Evolutionary conservation across 2,888 invertebrate genomes (phyloP), one percentile per base, ranked within the genome.

Genomic region (Ochropleura leucogaster): DNA sequence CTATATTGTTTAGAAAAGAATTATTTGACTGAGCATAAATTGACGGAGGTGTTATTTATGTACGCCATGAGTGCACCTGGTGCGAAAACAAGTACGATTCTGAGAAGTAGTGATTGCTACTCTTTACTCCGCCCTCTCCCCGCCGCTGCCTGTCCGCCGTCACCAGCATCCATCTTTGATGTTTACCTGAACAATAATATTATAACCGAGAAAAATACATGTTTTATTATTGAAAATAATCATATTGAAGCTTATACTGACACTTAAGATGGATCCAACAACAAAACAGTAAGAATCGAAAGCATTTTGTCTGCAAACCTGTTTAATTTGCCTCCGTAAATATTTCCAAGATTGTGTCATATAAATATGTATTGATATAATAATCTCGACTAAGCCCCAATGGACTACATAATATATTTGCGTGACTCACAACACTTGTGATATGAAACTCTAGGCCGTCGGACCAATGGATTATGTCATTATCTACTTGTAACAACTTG

Each of bases 401-500:
- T 86, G 82, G 64, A 73, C 84, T 90, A 88, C 90, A 62, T 49
- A 14, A 92, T 92, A 90, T 79, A 90, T 91, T 91, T 87, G 91
- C 87, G 89, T 95, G 94, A 94, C 92, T 94, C 93, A 94, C 81
- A 87, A 60, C 77, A 85, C 80, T 90, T 92, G 87, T 87, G 90
- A 93, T 93, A 92, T 89, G 87, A 89, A 88, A 89, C 89, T 87
- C 89, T 90, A 90, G 88, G 90, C 90, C 85, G 89, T 78, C 88
- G 82, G 85, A 85, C 88, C 86, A 85, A 83, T 85, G 91, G 90
- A 93, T 94, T 94, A 95, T 94, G 92, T 94, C 93, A 93, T 94
- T 94, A 93, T 91, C 85, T 89, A 92, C 92, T 91, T 92, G 93
- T 92, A 89, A 75, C 85, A 88, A 94, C 90, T 91, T 90, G 91